Evolutionary conservation across 2,113 vertebrate species (phyloP).

Genomic region (Phainopepla nitens): DNA sequence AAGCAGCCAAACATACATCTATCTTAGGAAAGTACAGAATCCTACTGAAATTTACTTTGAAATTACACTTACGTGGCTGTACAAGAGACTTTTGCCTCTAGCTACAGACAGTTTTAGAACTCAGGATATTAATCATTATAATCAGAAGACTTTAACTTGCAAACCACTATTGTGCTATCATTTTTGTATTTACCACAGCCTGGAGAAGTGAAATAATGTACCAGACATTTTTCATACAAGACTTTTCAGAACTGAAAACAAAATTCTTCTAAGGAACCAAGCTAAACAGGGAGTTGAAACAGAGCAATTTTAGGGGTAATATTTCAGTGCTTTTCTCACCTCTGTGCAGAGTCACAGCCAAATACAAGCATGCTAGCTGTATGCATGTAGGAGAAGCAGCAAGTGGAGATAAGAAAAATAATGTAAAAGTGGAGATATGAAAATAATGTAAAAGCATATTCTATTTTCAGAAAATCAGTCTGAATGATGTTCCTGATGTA

Average conservation of each 20-base stretch:
- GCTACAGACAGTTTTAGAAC: background rate
- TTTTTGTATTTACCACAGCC: background rate
- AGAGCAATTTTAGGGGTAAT: background rate
- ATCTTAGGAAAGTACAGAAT: background rate
- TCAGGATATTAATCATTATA: background rate
- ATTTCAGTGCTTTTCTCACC: background rate
- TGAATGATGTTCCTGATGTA: background rate
- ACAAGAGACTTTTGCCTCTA: background rate
- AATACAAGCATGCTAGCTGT: background rate
- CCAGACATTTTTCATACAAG: background rate
- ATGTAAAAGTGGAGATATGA: background rate
- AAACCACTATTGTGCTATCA: background rate
- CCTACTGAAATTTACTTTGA: background rate
- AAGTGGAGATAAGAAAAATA: background rate
- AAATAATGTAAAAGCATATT: background rate
- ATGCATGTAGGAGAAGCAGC: background rate
- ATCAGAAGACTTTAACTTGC: background rate
- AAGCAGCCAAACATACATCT: background rate
- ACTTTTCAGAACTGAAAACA: background rate
- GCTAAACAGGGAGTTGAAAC: background rate
- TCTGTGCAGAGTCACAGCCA: background rate
- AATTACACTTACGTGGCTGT: background rate
- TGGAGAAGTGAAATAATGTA: background rate
- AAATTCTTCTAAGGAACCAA: background rate
- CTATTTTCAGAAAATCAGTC: background rate